phyloP scores from a whole-genome alignment of 2,888 invertebrate genomes.

The Coecobrya sp. region DNA sequence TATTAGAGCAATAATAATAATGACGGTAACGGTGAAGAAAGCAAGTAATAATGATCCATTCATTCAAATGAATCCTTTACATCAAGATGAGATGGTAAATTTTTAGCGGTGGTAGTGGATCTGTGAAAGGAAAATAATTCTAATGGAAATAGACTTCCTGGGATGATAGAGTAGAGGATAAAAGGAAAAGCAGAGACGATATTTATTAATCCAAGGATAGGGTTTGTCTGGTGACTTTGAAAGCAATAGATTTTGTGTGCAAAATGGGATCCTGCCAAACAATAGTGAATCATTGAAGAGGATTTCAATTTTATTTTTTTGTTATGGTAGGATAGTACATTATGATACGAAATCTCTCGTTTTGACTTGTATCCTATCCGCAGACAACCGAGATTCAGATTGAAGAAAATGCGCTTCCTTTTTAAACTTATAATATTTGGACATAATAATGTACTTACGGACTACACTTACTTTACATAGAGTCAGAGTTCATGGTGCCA shows the following conservation, averaged over 20 bases:
- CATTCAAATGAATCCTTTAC: neutral
- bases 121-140: slow-evolving; percentile 3
- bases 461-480: neutral
- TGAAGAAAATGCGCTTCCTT: neutral
- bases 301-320: slow-evolving; percentile 50
- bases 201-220: neutral
- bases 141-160: slow-evolving; percentile 42
- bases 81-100: neutral
- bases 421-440: neutral
- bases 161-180: neutral
- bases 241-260: slow-evolving; percentile 7
- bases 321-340: neutral
- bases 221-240: neutral
- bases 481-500: neutral
- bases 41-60: slow-evolving; percentile 47
- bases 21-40: slow-evolving; percentile 45
- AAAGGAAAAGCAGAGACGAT: neutral
- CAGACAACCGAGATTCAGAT: neutral
- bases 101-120: neutral
- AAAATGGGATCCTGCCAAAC: slow-evolving; percentile 47
- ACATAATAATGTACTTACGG: slow-evolving; percentile 15
- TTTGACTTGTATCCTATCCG: neutral
- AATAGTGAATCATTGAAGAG: slow-evolving; percentile 42
- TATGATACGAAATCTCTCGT: neutral
- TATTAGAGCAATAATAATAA: neutral